Conservation (phyloP, 2,888 invertebrate genomes). For the Microchrysa polita region DNA sequence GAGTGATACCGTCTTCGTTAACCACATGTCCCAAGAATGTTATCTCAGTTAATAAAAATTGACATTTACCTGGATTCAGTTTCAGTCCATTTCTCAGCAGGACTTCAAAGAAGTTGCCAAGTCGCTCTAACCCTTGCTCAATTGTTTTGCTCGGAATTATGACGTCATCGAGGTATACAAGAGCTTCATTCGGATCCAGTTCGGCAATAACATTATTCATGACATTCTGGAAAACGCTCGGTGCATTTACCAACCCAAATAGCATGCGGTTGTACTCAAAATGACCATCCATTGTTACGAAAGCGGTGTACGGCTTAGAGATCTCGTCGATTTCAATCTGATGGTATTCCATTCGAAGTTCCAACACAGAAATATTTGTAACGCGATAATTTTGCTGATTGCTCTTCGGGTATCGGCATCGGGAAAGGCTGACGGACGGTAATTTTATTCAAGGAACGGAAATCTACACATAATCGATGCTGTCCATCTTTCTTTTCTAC, state of each 20-base stretch:
- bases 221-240: not conserved
- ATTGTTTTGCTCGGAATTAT: too few relatives aligned
- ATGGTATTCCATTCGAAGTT: slow-evolving; percentile 56
- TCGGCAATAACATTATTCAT: not conserved
- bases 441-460: too few relatives aligned
- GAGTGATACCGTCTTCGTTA: slow-evolving; percentile 46
- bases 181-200: not conserved
- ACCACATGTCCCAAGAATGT: slow-evolving; percentile 47
- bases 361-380: slow-evolving; percentile 50
- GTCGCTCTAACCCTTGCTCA: too few relatives aligned
- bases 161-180: too few relatives aligned
- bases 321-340: slow-evolving; percentile 57
- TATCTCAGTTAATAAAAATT: slow-evolving; percentile 48
- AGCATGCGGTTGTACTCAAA: not conserved
- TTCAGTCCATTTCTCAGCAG: too few relatives aligned
- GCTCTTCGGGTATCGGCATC: too few relatives aligned
- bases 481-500: slow-evolving; percentile 52
- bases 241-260: not conserved
- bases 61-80: slow-evolving; percentile 39
- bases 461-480: slow-evolving; percentile 43
- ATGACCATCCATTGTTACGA: too few relatives aligned
- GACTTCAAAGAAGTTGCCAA: too few relatives aligned
- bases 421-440: too few relatives aligned
- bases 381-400: not conserved
- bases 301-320: too few relatives aligned